phyloP scores from a whole-genome alignment of 92 coral and sea anemone species.

The Zoanthus solanderi region DNA sequence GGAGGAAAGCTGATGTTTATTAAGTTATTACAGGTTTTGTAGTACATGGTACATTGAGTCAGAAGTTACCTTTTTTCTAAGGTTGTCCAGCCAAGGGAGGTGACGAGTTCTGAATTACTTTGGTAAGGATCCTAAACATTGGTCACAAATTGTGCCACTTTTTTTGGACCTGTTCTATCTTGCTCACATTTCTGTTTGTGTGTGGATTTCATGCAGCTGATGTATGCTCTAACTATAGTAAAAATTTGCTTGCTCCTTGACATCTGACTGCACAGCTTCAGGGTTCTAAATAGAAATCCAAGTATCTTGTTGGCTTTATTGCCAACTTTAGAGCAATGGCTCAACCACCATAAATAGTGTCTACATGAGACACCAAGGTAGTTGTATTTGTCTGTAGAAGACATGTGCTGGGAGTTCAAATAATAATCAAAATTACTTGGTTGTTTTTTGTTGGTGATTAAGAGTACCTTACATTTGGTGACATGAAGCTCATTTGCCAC shows the following conservation, averaged over 20 bases:
- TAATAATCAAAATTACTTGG: too few relatives aligned
- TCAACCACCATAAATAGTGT: slow-evolving; percentile 2
- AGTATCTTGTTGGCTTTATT: slow-evolving; percentile 12
- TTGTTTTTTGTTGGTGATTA: too few relatives aligned
- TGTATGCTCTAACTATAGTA: background rate
- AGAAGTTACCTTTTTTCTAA: too few relatives aligned
- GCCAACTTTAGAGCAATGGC: slow-evolving; percentile 31
- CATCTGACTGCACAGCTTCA: too few relatives aligned
- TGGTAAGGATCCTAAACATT: slow-evolving; percentile 10
- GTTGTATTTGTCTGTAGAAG: background rate
- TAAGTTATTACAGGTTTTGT: background rate
- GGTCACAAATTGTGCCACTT: slow-evolving; percentile 14
- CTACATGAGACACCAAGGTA: slow-evolving; percentile 8
- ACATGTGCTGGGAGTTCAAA: background rate
- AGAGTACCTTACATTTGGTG: too few relatives aligned
- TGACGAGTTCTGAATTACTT: background rate
- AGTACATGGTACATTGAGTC: background rate
- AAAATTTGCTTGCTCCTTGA: too few relatives aligned
- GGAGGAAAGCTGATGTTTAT: background rate
- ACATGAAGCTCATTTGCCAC: too few relatives aligned
- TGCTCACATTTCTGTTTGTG: background rate
- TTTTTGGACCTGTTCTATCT: slow-evolving; percentile 5
- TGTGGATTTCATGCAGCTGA: slow-evolving; percentile 7
- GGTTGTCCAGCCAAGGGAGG: background rate
- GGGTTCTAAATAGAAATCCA: background rate